Evolutionary conservation across 2,888 invertebrate species (phyloP).

Genomic region (Andrena bicolor): DNA sequence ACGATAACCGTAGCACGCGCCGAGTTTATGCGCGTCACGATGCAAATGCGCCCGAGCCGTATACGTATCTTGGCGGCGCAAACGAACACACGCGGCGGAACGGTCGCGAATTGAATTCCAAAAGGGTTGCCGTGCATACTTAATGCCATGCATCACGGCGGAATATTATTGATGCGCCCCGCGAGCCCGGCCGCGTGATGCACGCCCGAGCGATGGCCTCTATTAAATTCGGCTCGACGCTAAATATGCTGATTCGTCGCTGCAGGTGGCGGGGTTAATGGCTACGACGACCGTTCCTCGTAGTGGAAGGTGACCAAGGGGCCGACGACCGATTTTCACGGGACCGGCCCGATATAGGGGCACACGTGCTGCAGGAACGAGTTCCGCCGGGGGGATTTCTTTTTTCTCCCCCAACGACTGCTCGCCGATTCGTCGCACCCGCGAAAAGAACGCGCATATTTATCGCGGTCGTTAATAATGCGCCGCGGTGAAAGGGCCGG

Average conservation of each 20-base stretch:
- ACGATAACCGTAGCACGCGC: conserved; percentile 48
- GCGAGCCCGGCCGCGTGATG: conserved; percentile 61
- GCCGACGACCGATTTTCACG: conserved; percentile 76
- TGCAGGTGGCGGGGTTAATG: conserved; percentile 74
- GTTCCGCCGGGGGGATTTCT: conserved; percentile 52
- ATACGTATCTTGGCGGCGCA: conserved; percentile 30
- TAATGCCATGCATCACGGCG: conserved; percentile 42
- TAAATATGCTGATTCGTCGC: conserved; percentile 79
- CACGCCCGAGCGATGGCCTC: conserved; percentile 62
- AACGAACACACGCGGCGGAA: conserved; percentile 26
- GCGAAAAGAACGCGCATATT: conserved; percentile 69
- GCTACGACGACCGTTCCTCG: conserved; percentile 18
- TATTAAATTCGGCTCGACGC: conserved; percentile 76
- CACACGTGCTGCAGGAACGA: conserved; percentile 58
- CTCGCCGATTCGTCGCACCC: conserved; percentile 72
- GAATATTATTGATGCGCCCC: conserved; percentile 73
- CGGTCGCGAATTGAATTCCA: conserved; percentile 54
- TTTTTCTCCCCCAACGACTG: conserved; percentile 27
- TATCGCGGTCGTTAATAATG: conserved; percentile 71
- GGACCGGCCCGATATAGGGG: conserved; percentile 56
- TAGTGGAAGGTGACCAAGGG: conserved; percentile 45
- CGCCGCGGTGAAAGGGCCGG: conserved; percentile 20
- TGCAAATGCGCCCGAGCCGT: conserved; percentile 45
- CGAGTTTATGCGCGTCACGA: conserved; percentile 40
- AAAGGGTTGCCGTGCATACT: conserved; percentile 37